A percentile compares a stretch with the other conserved stretches of the same genome.
Evolutionary conservation across 2,888 invertebrate genomes (phyloP).

Genomic region (Siphlonurus alternatus): DNA sequence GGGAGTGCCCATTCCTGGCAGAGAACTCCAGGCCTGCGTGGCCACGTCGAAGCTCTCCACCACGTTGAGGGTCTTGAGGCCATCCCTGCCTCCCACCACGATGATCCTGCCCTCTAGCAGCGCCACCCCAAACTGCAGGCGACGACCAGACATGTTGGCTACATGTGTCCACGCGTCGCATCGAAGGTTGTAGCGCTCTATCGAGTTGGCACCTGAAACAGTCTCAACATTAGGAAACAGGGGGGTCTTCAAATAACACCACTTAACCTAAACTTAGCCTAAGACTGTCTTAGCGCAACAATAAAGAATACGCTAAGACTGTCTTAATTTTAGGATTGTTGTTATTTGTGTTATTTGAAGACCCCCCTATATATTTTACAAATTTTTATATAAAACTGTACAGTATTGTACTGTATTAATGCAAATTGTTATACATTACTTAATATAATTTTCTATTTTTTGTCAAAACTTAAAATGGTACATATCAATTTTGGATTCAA

Average conservation of each 20-base stretch:
- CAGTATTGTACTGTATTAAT: slow-evolving; percentile 4
- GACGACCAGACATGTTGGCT: slow-evolving; percentile 58
- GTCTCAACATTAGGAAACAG: neutral
- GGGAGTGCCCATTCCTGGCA: slow-evolving; percentile 82
- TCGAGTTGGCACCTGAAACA: slow-evolving; percentile 63
- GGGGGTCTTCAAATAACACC: too few relatives aligned
- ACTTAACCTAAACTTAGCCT: too few relatives aligned
- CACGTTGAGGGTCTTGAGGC: slow-evolving; percentile 82
- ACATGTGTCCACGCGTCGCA: slow-evolving; percentile 63
- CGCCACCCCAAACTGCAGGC: slow-evolving; percentile 84
- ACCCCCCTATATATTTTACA: neutral
- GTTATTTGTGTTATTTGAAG: too few relatives aligned
- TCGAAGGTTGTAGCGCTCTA: slow-evolving; percentile 75
- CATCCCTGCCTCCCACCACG: slow-evolving; percentile 83
- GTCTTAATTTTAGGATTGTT: too few relatives aligned
- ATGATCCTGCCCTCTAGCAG: slow-evolving; percentile 65
- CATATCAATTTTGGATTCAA: too few relatives aligned
- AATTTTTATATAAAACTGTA: neutral
- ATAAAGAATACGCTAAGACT: too few relatives aligned
- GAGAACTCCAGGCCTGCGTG: slow-evolving; percentile 57
- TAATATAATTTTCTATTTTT: too few relatives aligned
- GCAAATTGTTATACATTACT: neutral
- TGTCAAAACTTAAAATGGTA: too few relatives aligned
- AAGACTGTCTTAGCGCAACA: too few relatives aligned
- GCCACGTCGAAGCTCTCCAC: slow-evolving; percentile 80